A percentile compares a stretch with the other conserved stretches of the same genome.
Evolutionary conservation across 2,797 vertebrate genomes (phyloP).

Genomic region (Paratrypauchen microcephalus): DNA sequence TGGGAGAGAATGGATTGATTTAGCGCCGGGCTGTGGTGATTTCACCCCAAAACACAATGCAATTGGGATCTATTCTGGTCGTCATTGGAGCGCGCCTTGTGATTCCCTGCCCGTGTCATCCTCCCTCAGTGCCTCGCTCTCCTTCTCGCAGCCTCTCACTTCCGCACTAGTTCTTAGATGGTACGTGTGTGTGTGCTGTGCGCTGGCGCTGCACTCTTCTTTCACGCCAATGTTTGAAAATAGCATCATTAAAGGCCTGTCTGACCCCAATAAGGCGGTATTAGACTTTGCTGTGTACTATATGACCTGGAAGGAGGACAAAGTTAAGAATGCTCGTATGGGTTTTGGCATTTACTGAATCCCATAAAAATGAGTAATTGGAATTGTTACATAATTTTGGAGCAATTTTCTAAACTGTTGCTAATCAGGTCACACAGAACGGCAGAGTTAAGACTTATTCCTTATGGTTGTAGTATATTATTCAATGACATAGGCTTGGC

Average conservation of each 20-base stretch:
- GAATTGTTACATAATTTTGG: background rate
- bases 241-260: slow-evolving; percentile 21
- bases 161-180: slow-evolving; percentile 29
- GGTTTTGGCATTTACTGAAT: too few relatives aligned
- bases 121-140: slow-evolving; percentile 40
- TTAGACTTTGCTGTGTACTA: slow-evolving; percentile 15
- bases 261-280: slow-evolving; percentile 39
- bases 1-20: slow-evolving; percentile 56
- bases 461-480: too few relatives aligned
- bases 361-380: background rate
- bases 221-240: slow-evolving; percentile 27
- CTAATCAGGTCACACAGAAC: background rate
- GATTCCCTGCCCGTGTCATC: slow-evolving; percentile 36
- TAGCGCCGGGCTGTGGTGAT: slow-evolving; percentile 36
- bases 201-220: slow-evolving; percentile 19
- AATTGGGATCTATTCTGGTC: slow-evolving; percentile 66
- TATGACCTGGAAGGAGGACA: background rate
- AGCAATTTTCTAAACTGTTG: background rate
- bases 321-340: too few relatives aligned
- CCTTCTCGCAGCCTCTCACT: slow-evolving; percentile 36
- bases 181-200: slow-evolving; percentile 7
- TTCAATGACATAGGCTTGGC: too few relatives aligned
- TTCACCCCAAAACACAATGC: slow-evolving; percentile 50
- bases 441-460: too few relatives aligned
- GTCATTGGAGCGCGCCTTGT: slow-evolving; percentile 54